Evolutionary conservation across 1,140 invertebrate species (phyloP).

Genomic region (Delia radicum): DNA sequence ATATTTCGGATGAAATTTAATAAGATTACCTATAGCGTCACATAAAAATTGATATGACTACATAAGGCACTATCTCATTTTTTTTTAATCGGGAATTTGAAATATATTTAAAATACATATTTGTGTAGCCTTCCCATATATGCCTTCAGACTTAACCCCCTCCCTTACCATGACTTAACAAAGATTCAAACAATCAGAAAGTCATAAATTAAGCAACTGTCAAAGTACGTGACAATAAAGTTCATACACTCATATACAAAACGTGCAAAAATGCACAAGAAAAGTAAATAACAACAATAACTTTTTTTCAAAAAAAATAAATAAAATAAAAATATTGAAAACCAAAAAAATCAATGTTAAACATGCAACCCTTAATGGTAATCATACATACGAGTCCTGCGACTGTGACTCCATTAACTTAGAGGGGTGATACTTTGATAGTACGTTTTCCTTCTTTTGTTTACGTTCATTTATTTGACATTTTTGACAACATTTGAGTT

Average conservation of each 20-base stretch:
- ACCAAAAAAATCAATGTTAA: not conserved
- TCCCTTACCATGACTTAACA: not conserved
- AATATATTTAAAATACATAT: too few relatives aligned
- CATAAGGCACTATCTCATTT: too few relatives aligned
- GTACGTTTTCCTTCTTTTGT: not conserved
- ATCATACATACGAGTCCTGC: not conserved
- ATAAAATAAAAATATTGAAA: not conserved
- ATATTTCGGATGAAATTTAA: too few relatives aligned
- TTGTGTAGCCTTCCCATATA: too few relatives aligned
- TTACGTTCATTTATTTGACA: conserved; percentile 7
- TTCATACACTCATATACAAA: not conserved
- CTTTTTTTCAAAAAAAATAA: not conserved
- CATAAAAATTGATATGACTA: too few relatives aligned
- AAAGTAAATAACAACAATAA: not conserved
- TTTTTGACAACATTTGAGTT: conserved; percentile 21
- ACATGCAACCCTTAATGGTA: not conserved
- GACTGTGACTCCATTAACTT: not conserved
- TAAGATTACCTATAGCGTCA: too few relatives aligned
- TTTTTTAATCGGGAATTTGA: too few relatives aligned
- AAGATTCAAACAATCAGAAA: conserved; percentile 11
- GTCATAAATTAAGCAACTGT: conserved; percentile 21
- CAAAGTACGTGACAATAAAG: conserved; percentile 24
- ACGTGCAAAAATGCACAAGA: conserved; percentile 18
- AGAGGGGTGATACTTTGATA: not conserved
- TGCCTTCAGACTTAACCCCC: not conserved